phyloP scores from a whole-genome alignment of 2,888 invertebrate species.

The Ecliptopera silaceata region DNA sequence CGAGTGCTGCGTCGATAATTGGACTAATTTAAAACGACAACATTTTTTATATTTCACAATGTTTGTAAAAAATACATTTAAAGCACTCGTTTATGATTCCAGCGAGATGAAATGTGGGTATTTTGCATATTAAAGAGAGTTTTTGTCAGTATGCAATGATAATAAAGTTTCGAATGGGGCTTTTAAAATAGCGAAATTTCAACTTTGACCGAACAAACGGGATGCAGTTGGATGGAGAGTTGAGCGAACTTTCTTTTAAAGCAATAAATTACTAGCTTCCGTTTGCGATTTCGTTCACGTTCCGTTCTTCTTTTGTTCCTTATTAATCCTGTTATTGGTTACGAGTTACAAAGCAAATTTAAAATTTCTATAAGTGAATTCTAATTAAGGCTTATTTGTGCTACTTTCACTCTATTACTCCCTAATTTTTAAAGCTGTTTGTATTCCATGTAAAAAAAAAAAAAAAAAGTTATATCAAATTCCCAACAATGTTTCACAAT shows the following conservation, averaged over 20 bases:
- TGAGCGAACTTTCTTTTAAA: not conserved
- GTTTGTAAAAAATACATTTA: conserved; percentile 17
- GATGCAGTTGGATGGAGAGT: not conserved
- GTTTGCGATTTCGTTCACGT: too few species aligned
- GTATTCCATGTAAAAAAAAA: too few species aligned
- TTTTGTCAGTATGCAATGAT: conserved; percentile 12
- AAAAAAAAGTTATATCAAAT: too few species aligned
- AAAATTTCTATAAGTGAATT: too few species aligned
- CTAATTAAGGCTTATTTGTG: too few species aligned
- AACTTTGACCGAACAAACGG: not conserved
- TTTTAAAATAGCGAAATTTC: conserved; percentile 1
- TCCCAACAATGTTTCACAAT: too few species aligned
- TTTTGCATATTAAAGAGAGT: conserved; percentile 10
- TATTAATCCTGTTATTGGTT: too few species aligned
- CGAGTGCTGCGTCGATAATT: conserved; percentile 35
- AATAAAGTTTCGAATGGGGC: conserved; percentile 8
- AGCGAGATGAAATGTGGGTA: conserved; percentile 9
- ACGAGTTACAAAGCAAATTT: too few species aligned
- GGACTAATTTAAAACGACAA: conserved; percentile 36
- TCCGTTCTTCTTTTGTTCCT: too few species aligned
- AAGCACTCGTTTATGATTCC: conserved; percentile 13
- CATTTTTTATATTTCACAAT: conserved; percentile 14
- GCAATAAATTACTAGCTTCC: too few species aligned
- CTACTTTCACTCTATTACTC: too few species aligned
- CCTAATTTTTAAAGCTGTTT: too few species aligned